A percentile compares a stretch with the other conserved stretches of the same genome.
Conservation (phyloP, 2,797 vertebrate genomes). For the Danio aesculapii region DNA sequence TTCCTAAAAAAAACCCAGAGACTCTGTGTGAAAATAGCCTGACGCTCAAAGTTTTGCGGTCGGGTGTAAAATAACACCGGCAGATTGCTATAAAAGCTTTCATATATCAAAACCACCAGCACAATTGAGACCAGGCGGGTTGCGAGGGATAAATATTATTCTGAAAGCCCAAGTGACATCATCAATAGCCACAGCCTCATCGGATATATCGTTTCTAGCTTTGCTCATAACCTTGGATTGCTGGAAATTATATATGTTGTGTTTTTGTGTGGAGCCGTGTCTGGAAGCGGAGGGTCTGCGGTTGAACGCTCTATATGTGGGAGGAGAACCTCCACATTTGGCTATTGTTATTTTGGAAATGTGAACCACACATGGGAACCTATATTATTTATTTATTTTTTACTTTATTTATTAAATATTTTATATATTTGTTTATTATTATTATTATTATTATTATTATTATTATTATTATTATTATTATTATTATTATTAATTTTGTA, state of each 20-base stretch:
- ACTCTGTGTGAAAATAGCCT: constrained; percentile 81
- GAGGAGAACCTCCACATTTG: too few relatives aligned
- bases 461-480: too few relatives aligned
- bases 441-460: too few relatives aligned
- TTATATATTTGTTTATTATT: too few relatives aligned
- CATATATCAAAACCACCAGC: constrained; percentile 67
- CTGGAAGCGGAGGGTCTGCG: constrained; percentile 60
- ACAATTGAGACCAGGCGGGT: constrained; percentile 1
- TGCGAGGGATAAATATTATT: constrained; percentile 67
- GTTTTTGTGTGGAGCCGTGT: constrained; percentile 67
- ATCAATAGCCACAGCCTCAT: constrained; percentile 65
- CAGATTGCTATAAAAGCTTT: constrained; percentile 72
- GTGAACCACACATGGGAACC: too few relatives aligned
- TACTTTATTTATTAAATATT: too few relatives aligned
- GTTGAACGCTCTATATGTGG: too few relatives aligned
- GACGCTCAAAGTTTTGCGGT: constrained; percentile 74
- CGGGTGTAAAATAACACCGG: constrained; percentile 75
- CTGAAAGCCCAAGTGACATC: constrained; percentile 73
- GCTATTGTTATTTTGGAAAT: too few relatives aligned
- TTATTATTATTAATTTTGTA: too few relatives aligned
- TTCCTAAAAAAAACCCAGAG: constrained; percentile 59
- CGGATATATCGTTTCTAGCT: constrained; percentile 68
- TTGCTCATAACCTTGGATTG: constrained; percentile 72
- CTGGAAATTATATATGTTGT: constrained; percentile 68
- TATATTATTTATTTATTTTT: too few relatives aligned